phyloP scores from a whole-genome alignment of 1,140 invertebrate genomes.

The Aphelinus atriplicis region DNA sequence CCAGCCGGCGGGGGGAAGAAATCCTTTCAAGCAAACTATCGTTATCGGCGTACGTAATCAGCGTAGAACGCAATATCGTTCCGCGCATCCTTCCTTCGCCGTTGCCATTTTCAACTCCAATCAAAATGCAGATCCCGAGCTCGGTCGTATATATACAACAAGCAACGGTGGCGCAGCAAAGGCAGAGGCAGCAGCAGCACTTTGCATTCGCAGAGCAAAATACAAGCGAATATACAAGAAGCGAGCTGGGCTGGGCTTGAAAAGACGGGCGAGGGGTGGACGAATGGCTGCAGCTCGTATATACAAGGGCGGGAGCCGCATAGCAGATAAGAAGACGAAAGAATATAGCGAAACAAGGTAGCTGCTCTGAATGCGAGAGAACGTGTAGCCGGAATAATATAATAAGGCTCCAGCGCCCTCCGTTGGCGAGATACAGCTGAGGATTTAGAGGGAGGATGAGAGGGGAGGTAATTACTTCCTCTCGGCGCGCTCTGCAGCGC shows the following conservation, averaged over 20 bases:
- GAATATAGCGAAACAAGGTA: slow-evolving; percentile 29
- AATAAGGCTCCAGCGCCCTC: slow-evolving; percentile 30
- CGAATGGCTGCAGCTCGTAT: not conserved
- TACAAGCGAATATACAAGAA: slow-evolving; percentile 2
- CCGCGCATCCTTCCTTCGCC: not conserved
- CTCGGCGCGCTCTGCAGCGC: slow-evolving; percentile 2
- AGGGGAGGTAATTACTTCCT: slow-evolving; percentile 34
- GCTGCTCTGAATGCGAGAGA: slow-evolving; percentile 12
- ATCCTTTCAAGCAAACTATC: slow-evolving; percentile 16
- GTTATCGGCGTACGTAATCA: slow-evolving; percentile 34
- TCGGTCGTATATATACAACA: not conserved
- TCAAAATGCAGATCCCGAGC: slow-evolving; percentile 39
- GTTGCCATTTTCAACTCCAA: slow-evolving; percentile 12
- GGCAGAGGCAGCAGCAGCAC: not conserved
- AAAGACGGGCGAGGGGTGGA: too few relatives aligned
- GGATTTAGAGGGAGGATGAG: not conserved
- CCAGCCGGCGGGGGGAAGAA: not conserved
- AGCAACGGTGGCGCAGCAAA: not conserved
- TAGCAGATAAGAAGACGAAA: slow-evolving; percentile 36
- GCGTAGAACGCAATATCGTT: slow-evolving; percentile 20
- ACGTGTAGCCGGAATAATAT: slow-evolving; percentile 40
- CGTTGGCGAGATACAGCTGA: slow-evolving; percentile 16
- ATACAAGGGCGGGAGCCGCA: slow-evolving; percentile 1
- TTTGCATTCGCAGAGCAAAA: slow-evolving; percentile 22
- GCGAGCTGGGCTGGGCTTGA: too few relatives aligned